These are phyloP conservation scores for Petrophora chlorosata DNA, from an alignment of 2,888 invertebrate genomes.

Conservation along the genomic window DNA sequence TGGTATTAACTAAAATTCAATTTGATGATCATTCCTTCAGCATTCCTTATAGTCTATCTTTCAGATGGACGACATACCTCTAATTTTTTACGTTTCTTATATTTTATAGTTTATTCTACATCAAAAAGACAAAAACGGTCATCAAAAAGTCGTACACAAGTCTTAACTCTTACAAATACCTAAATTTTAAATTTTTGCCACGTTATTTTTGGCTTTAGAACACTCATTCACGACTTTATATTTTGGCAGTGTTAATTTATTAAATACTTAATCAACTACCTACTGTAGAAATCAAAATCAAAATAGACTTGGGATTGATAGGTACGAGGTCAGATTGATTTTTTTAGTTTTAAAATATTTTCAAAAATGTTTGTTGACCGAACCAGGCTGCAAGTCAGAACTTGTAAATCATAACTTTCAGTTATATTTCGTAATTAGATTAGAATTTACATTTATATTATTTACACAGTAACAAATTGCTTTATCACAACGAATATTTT, in stretches of 20 bases:
- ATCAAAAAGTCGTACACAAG: conserved; percentile 78
- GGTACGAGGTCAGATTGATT: too few species aligned
- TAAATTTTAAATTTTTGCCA: conserved; percentile 53
- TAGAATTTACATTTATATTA: conserved; percentile 57
- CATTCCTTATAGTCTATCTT: conserved; percentile 44
- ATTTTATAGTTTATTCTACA: conserved; percentile 37
- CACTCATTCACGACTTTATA: conserved; percentile 60
- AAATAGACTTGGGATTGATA: too few species aligned
- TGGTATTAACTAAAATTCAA: conserved; percentile 25
- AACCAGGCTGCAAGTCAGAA: too few species aligned
- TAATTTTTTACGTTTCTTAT: conserved; percentile 44
- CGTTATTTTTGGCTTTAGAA: conserved; percentile 58
- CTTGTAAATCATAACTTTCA: conserved; percentile 41
- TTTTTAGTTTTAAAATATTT: too few species aligned
- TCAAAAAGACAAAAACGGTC: conserved; percentile 72
- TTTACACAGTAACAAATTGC: conserved; percentile 70
- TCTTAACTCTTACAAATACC: conserved; percentile 58
- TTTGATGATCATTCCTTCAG: conserved; percentile 40
- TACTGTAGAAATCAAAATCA: conserved; percentile 26
- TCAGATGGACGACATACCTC: conserved; percentile 64
- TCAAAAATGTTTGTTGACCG: not conserved
- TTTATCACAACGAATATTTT: conserved; percentile 77
- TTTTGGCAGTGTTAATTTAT: conserved; percentile 76
- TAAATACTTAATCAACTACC: conserved; percentile 49
- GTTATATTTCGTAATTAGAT: conserved; percentile 51